Conservation (phyloP, 1,140 invertebrate species). For the Caenorhabditis latens region DNA sequence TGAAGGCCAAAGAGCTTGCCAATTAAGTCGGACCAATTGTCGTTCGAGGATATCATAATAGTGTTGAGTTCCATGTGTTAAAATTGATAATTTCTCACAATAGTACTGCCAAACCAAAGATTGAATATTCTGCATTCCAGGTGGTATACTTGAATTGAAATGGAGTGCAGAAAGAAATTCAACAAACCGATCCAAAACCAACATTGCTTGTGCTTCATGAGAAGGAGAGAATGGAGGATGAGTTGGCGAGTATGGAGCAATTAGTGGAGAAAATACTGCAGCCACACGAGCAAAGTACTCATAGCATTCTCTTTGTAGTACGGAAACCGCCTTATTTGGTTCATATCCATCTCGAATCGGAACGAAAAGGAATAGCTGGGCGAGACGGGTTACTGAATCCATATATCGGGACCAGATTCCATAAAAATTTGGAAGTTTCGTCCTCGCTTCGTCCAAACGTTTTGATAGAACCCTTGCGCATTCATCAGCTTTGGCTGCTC, state of each 20-base stretch:
- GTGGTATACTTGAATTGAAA: constrained; percentile 49
- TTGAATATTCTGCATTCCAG: constrained; percentile 60
- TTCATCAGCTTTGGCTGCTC: constrained; percentile 50
- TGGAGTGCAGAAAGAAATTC: constrained; percentile 57
- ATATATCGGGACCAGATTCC: constrained; percentile 55
- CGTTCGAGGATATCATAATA: constrained; percentile 58
- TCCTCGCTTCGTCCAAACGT: constrained; percentile 30
- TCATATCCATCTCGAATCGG: constrained; percentile 55
- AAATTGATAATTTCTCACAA: constrained; percentile 56
- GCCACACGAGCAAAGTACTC: constrained; percentile 57
- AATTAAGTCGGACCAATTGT: constrained; percentile 49
- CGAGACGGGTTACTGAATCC: constrained; percentile 49
- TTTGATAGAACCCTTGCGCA: constrained; percentile 47
- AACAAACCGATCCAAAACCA: constrained; percentile 57
- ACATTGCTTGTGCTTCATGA: constrained; percentile 39
- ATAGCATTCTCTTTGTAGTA: constrained; percentile 49
- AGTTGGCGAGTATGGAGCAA: constrained; percentile 48
- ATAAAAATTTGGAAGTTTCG: constrained; percentile 49
- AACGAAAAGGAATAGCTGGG: constrained; percentile 58
- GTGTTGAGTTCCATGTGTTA: constrained; percentile 58
- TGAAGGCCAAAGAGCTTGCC: constrained; percentile 51
- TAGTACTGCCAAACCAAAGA: constrained; percentile 62
- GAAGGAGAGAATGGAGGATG: constrained; percentile 62
- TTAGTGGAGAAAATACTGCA: constrained; percentile 53
- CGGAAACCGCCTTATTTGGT: constrained; percentile 35